A percentile compares a stretch with the other conserved stretches of the same genome.
phyloP scores from a whole-genome alignment of 1,140 invertebrate genomes.

The Orchesella cincta region DNA sequence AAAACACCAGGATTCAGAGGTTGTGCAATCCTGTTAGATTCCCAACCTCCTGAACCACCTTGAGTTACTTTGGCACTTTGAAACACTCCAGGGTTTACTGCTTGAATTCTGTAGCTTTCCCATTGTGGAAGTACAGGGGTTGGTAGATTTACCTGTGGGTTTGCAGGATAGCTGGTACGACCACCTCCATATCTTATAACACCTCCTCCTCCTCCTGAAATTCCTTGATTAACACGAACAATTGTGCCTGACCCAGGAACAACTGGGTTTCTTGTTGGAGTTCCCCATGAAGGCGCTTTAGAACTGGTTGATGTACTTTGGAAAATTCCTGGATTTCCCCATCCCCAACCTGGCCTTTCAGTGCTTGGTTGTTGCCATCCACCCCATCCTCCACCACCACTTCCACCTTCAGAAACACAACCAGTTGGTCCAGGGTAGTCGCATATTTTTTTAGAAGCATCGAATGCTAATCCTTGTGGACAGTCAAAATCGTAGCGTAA shows the following conservation, averaged over 20 bases:
- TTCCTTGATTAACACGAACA: not conserved
- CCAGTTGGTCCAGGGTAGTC: slow-evolving; percentile 34
- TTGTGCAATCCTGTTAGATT: not conserved
- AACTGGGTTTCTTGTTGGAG: slow-evolving; percentile 14
- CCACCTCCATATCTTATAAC: too few relatives aligned
- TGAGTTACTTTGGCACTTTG: not conserved
- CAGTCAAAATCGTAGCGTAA: slow-evolving; percentile 44
- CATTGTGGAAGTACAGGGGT: not conserved
- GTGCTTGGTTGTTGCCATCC: not conserved
- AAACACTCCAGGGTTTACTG: not conserved
- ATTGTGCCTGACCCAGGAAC: slow-evolving; percentile 1
- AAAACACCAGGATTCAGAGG: not conserved
- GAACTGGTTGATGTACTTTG: not conserved
- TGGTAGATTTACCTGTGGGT: not conserved
- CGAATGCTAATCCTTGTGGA: slow-evolving; percentile 33
- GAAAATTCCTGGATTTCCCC: not conserved
- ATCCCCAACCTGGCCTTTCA: not conserved
- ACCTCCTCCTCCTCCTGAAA: not conserved
- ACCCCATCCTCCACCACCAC: slow-evolving; percentile 6
- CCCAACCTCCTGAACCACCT: not conserved
- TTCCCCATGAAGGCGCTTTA: not conserved
- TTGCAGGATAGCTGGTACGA: not conserved
- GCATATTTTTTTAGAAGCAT: slow-evolving; percentile 23
- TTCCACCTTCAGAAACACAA: slow-evolving; percentile 19
- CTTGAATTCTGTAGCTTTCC: not conserved